These are phyloP conservation scores for Troides helena DNA, from an alignment of 2,888 invertebrate genomes.

Conservation along the genomic window DNA sequence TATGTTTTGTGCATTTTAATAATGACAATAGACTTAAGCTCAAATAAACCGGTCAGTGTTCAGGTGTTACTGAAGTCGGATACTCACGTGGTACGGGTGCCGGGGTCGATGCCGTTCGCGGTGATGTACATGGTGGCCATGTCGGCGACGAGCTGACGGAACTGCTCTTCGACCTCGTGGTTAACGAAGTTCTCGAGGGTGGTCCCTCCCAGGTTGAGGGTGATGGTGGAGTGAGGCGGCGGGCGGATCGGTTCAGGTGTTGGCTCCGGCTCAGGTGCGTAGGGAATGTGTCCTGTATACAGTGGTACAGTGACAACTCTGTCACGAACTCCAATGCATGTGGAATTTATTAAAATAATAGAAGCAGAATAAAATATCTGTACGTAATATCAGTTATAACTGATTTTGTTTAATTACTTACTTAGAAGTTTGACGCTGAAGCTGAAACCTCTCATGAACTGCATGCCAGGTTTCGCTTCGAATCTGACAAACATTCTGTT, in stretches of 20 bases:
- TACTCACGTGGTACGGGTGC: conserved; percentile 66
- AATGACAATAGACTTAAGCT: no score
- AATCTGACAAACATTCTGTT: conserved; percentile 64
- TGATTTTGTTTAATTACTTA: conserved; percentile 43
- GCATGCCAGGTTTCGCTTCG: conserved; percentile 42
- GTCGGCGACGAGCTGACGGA: conserved; percentile 57
- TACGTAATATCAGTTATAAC: no score
- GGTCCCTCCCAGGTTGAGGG: conserved; percentile 55
- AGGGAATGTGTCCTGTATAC: conserved; percentile 25
- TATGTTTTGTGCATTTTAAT: no score
- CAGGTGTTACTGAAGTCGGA: no score
- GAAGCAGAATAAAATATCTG: no score
- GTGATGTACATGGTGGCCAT: conserved; percentile 66
- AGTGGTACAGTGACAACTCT: no score
- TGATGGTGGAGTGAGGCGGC: conserved; percentile 46
- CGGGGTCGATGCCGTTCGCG: conserved; percentile 52
- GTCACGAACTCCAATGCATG: no score
- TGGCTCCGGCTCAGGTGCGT: conserved; percentile 37
- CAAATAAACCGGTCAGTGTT: no score
- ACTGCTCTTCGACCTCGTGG: conserved; percentile 43
- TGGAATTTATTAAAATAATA: no score
- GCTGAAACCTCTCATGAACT: conserved; percentile 51
- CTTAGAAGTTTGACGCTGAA: conserved; percentile 59
- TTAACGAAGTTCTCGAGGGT: conserved; percentile 45
- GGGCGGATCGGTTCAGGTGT: conserved; percentile 47